Evolutionary conservation across 2,888 invertebrate genomes (phyloP), one percentile per base, ranked within the genome.

Genomic region (Patella pellucida): DNA sequence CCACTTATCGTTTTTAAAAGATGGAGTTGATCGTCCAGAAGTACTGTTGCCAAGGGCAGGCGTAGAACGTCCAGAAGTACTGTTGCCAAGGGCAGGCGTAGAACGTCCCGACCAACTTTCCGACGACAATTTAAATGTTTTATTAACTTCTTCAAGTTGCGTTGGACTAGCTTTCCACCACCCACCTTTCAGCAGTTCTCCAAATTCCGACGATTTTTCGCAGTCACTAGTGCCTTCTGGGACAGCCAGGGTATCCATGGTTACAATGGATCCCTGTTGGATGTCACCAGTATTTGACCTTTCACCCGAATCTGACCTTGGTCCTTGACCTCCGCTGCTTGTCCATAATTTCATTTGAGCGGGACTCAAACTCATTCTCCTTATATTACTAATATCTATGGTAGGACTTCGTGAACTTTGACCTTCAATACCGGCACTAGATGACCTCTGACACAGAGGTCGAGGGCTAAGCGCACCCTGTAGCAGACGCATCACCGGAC

Each of bases 111-210:
- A 74, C 62, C 62, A 62, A 62, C 23, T 62, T 62, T 62, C 62
- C 19, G 70, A n/a, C 23, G 73, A 41, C 19, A 74, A 41, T 19
- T 68, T 69, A 51, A 74, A 71, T 23, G 74, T 70, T 23, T 52
- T n/a, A 67, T 71, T 71, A 7, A 80, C 76, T 68, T 80, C 79
- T 50, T 79, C 75, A 4, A 83, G 73, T 19, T 81, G 81, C 69
- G 76, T 75, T 27, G 78, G 76, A 23, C 77, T 82, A 5, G 81
- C 79, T 74, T 80, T 81, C 85, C 85, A 85, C 85, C 84, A 85
- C 15, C 85, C 84, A 16, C 80, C 75, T 54, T 78, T 79, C 51
- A 85, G 51, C 41, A 79, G 69, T 69, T 80, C 78, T 52, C 62
- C 62, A 62, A 62, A 62, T 62, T 62, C 62, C 19, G 62, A 62